Percentiles rank a stretch among this genome's conserved stretches.
phyloP scores from a whole-genome alignment of 30 jellyfish, hydroid and myxozoan species.

The Nemopilema nomurai region DNA sequence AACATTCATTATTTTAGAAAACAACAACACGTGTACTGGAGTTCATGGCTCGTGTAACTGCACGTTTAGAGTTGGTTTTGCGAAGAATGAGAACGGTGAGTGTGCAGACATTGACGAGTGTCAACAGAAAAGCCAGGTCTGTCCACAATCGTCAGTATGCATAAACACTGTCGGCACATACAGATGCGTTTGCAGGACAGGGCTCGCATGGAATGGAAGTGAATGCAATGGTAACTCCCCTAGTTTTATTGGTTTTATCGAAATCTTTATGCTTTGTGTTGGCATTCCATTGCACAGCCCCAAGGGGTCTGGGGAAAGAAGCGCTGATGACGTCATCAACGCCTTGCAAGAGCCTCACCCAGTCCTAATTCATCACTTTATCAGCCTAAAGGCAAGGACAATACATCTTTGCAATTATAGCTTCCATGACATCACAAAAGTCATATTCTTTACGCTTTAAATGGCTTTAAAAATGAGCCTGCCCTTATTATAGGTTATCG shows the following conservation, averaged over 20 bases:
- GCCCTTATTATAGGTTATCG: too few relatives aligned
- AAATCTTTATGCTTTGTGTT: too few relatives aligned
- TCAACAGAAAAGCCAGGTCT: not conserved
- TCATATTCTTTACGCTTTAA: too few relatives aligned
- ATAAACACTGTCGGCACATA: conserved; percentile 45
- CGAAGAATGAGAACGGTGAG: conserved; percentile 1
- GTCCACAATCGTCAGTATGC: conserved; percentile 50
- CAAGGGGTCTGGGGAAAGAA: too few relatives aligned
- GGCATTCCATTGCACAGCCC: too few relatives aligned
- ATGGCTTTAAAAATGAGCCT: too few relatives aligned
- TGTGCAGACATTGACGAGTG: conserved; percentile 64
- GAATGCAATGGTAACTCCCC: conserved; percentile 26
- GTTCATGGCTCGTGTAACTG: conserved; percentile 32
- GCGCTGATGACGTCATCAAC: too few relatives aligned
- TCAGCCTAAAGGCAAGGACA: not conserved
- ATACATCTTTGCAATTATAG: conserved; percentile 8
- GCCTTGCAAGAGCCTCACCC: too few relatives aligned
- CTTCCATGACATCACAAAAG: conserved; percentile 29
- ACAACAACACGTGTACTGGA: not conserved
- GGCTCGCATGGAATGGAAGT: conserved; percentile 63
- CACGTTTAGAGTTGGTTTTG: conserved; percentile 20
- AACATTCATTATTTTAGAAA: not conserved
- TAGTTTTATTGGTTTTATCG: not conserved
- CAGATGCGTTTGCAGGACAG: conserved; percentile 48
- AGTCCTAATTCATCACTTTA: too few relatives aligned